Conservation (phyloP, 2,113 vertebrate genomes). For the Lates calcarifer region DNA sequence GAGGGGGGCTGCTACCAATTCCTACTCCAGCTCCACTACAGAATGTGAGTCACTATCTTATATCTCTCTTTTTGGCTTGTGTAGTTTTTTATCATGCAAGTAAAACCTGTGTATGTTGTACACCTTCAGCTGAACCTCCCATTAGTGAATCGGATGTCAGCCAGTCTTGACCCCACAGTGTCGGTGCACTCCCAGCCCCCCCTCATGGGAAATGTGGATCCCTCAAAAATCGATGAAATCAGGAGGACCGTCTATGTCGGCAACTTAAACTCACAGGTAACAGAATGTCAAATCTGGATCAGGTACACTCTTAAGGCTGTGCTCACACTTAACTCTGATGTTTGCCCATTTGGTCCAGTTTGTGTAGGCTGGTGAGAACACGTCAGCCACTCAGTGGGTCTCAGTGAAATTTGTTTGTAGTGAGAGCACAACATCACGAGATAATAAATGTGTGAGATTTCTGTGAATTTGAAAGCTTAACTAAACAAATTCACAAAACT, state of each 20-base stretch:
- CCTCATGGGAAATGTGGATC: constrained; percentile 96
- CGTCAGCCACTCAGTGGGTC: no score
- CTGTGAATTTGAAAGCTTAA: no score
- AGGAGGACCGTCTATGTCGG: constrained; percentile 96
- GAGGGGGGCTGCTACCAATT: constrained; percentile 95
- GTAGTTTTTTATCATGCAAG: constrained; percentile 52
- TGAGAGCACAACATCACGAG: no score
- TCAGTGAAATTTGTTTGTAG: no score
- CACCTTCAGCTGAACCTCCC: constrained; percentile 87
- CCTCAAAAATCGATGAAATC: constrained; percentile 96
- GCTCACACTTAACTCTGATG: no score
- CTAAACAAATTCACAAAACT: no score
- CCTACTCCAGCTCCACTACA: constrained; percentile 88
- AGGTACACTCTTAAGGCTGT: not conserved
- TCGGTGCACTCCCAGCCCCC: constrained; percentile 87
- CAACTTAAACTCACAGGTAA: constrained; percentile 97
- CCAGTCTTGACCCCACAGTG: constrained; percentile 86
- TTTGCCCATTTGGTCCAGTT: no score
- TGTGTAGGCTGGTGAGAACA: no score
- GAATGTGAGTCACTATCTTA: constrained; percentile 75
- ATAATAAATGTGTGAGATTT: no score
- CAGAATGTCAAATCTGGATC: not conserved
- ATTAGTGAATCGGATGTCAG: constrained; percentile 86
- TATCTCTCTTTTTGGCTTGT: not conserved
- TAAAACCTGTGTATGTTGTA: not conserved